Base-by-base conservation (phyloP, 1,140 invertebrate genomes). In the Hesperophylax magnus region DNA sequence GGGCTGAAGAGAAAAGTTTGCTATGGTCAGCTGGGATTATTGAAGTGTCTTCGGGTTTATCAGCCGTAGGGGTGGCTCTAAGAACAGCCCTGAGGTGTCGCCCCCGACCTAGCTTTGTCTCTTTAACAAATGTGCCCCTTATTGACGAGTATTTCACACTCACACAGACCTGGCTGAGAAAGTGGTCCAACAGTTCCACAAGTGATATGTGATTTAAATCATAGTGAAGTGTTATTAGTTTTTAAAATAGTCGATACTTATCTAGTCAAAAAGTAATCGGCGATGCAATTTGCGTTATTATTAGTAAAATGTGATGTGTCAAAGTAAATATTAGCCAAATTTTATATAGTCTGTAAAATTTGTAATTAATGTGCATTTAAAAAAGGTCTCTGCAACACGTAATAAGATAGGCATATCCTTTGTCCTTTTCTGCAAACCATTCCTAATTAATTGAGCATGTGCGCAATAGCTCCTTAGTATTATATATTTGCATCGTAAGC, bases 1-100 rank as follows among this genome's bases (percentile, higher is more conserved):
- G 83, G 83, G 72, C 83, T 6, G 24, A 75, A 31, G 72, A 71
- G 3, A 81, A 80, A 22, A 52, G 58, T n/a, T 54, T 84, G 8
- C 20, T 82, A 20, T 84, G 83, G 83, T 84, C 83, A 17, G 69
- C 83, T 1, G 80, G 83, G n/a, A 34, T 82, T 17, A 69, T 78
- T 15, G 82, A 84, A 72, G 80, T 77, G 15, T 27, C 77, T 7
- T 61, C 74, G 8, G 80, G 80, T 18, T 22, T 78, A 58, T 69
- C 77, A 27, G 78, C 78, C 15, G 39, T 84, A n/a, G 79, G 75
- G 61, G 75, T 80, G 7, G 80, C 60, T 39, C 54, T 84, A n/a
- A 80, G 78, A 27, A 82, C 80, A 18, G 58, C 80, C 14, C 58
- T 84, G 14, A 56, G 80, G 4, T 78, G 72, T 72, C 15, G 34